A percentile compares a stretch with the other conserved stretches of the same genome.
Evolutionary conservation across 2,797 vertebrate species (phyloP).

Genomic region (Pampus argenteus): DNA sequence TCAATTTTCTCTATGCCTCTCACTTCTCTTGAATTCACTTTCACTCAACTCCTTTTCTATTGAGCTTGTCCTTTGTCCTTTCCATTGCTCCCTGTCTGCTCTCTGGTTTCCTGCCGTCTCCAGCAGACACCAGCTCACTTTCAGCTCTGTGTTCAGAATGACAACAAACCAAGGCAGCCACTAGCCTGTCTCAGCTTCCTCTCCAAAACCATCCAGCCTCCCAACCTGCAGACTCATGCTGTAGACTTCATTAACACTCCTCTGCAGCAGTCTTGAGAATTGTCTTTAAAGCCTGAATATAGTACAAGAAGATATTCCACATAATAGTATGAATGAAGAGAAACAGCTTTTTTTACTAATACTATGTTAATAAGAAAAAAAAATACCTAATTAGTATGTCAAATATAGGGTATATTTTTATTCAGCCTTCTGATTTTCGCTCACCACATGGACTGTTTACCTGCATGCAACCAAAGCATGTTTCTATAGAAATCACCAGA

Average conservation of each 20-base stretch:
- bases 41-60: constrained; percentile 58
- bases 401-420: constrained; percentile 4
- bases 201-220: constrained; percentile 64
- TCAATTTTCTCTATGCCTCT: constrained; percentile 50
- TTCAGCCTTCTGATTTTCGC: too few relatives aligned
- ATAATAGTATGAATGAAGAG: constrained; percentile 1
- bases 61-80: constrained; percentile 63
- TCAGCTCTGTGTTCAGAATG: constrained; percentile 84
- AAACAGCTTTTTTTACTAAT: constrained; percentile 3
- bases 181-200: constrained; percentile 75
- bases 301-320: constrained; percentile 17
- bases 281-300: constrained; percentile 33
- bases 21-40: constrained; percentile 56
- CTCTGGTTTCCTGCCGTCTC: constrained; percentile 73
- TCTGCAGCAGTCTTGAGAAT: constrained; percentile 31
- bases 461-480: too few relatives aligned
- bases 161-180: constrained; percentile 76
- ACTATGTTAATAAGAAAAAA: too few relatives aligned
- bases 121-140: constrained; percentile 74
- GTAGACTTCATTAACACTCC: constrained; percentile 62
- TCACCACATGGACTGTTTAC: too few relatives aligned
- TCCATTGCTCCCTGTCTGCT: constrained; percentile 63
- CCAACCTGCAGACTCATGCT: constrained; percentile 69
- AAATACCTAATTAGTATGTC: not conserved
- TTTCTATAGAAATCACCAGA: too few relatives aligned